These are phyloP conservation scores for Biston betularia DNA, from an alignment of 2,888 invertebrate genomes.

Conservation along the genomic window DNA sequence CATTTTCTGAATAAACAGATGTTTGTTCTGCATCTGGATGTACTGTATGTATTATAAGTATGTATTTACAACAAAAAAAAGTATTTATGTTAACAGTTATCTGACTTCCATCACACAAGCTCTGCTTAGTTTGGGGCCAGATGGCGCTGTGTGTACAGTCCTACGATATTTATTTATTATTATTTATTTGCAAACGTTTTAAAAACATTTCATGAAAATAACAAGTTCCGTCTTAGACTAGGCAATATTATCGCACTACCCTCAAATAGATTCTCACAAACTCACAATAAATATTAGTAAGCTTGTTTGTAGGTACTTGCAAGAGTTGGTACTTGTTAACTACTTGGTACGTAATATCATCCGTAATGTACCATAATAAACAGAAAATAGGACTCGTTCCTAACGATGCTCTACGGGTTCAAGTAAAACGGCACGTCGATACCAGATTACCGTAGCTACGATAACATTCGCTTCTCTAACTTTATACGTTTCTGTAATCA, in stretches of 20 bases:
- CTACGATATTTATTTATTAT: no score
- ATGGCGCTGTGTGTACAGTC: no score
- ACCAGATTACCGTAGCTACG: constrained; percentile 26
- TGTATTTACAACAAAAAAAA: no score
- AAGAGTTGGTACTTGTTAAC: constrained; percentile 13
- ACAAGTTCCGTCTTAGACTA: background rate
- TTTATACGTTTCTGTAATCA: constrained; percentile 44
- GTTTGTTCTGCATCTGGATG: no score
- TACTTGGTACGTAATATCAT: constrained; percentile 3
- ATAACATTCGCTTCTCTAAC: constrained; percentile 25
- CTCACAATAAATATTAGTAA: background rate
- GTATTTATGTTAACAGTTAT: no score
- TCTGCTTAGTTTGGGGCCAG: no score
- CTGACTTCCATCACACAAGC: no score
- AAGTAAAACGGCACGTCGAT: constrained; percentile 21
- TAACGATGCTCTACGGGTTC: constrained; percentile 8
- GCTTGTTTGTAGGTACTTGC: background rate
- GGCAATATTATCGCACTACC: background rate
- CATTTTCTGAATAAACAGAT: no score
- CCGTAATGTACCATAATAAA: constrained; percentile 13
- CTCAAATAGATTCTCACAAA: background rate
- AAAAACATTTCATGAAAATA: background rate
- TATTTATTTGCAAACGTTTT: background rate
- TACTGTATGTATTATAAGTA: no score
- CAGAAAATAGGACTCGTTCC: constrained; percentile 14